Percentiles rank a stretch among this genome's conserved stretches.
These are phyloP conservation scores for Pectinophora gossypiella DNA, from an alignment of 1,140 invertebrate genomes.

Conservation along the genomic window DNA sequence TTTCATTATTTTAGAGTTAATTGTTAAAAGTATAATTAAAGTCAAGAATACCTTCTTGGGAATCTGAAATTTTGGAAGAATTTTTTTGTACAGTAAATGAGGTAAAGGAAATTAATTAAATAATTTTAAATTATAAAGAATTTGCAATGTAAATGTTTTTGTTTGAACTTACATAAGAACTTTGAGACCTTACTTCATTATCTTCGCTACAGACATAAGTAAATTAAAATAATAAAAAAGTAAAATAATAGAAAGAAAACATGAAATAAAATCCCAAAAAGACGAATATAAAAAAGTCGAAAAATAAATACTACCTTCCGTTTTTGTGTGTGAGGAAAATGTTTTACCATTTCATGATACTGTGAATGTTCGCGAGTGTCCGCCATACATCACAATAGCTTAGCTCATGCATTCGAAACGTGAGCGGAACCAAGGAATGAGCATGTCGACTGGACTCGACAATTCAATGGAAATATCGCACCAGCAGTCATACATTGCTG, in stretches of 20 bases:
- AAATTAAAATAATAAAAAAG: slow-evolving; percentile 14
- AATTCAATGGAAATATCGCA: slow-evolving; percentile 30
- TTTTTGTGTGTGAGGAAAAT: slow-evolving; percentile 64
- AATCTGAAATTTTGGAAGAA: slow-evolving; percentile 67
- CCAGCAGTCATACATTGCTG: slow-evolving; percentile 69
- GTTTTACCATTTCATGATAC: slow-evolving; percentile 66
- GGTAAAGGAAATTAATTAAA: slow-evolving; percentile 32
- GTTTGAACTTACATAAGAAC: no score
- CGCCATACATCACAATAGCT: slow-evolving; percentile 54
- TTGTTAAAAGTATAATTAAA: slow-evolving; percentile 25
- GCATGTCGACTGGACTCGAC: no score
- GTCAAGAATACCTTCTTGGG: slow-evolving; percentile 31
- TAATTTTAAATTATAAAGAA: slow-evolving; percentile 18
- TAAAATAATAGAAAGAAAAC: slow-evolving; percentile 4
- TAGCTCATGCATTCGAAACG: slow-evolving; percentile 60
- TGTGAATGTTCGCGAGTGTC: slow-evolving; percentile 58
- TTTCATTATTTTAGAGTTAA: slow-evolving; percentile 52
- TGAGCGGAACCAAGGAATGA: slow-evolving; percentile 67
- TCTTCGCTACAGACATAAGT: background rate
- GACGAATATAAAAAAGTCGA: slow-evolving; percentile 34
- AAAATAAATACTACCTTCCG: slow-evolving; percentile 71
- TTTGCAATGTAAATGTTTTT: slow-evolving; percentile 39
- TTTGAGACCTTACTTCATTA: slow-evolving; percentile 48
- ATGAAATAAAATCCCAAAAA: slow-evolving; percentile 55
- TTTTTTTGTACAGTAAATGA: slow-evolving; percentile 47